Evolutionary conservation across 1,140 invertebrate species (phyloP).

Genomic region (Hylaeus volcanicus): DNA sequence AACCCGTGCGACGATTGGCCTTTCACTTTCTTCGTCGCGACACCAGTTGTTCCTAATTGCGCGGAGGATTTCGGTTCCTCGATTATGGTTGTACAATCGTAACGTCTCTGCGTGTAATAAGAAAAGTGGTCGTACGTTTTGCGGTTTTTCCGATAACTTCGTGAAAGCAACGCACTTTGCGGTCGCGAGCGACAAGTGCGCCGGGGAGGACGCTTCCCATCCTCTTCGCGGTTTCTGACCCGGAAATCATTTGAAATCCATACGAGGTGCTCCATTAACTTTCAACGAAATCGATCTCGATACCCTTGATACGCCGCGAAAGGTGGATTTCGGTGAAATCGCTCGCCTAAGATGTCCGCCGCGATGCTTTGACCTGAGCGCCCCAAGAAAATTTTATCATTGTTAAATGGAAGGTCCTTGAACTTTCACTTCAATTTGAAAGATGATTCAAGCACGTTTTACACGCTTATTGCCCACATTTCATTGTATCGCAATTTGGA

Average conservation of each 20-base stretch:
- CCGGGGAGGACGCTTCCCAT: not conserved
- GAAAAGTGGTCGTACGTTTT: not conserved
- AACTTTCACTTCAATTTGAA: constrained; percentile 3
- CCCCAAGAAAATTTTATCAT: not conserved
- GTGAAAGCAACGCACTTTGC: not conserved
- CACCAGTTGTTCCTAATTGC: not conserved
- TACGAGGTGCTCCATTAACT: constrained; percentile 40
- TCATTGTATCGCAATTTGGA: no score
- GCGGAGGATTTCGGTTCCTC: not conserved
- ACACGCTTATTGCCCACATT: no score
- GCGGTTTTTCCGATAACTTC: constrained; percentile 18
- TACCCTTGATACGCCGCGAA: constrained; percentile 22
- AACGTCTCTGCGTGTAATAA: not conserved
- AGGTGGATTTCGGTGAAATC: constrained; percentile 50
- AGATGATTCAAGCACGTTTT: no score
- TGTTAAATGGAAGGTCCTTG: not conserved
- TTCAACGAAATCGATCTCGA: constrained; percentile 54
- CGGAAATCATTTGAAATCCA: constrained; percentile 23
- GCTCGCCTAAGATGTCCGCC: not conserved
- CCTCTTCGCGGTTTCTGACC: constrained; percentile 17
- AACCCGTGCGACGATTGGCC: no score
- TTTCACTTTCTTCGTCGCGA: constrained; percentile 1
- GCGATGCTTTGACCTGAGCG: not conserved
- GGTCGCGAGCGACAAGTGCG: not conserved
- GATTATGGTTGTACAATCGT: not conserved